Evolutionary conservation across 2,797 vertebrate genomes (phyloP), one percentile per base, ranked within the genome.

Genomic region (Cynodonichthys magdalenae): DNA sequence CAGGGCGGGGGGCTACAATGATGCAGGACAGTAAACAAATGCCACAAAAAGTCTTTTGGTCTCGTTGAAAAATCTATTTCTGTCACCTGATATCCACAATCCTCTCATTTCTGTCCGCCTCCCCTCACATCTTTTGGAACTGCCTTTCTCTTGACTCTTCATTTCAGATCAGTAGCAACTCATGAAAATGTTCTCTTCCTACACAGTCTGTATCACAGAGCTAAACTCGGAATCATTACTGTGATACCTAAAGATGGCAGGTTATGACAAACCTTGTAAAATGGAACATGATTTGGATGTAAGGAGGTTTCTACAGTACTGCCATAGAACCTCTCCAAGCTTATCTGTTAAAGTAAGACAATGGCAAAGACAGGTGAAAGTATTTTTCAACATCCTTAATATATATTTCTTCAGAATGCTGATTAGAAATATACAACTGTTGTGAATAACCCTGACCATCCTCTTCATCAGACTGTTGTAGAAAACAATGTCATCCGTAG

Each of bases 131-230:
- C 34, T 29, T 46, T 57, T 10, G 1, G 8, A n/a, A 15, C 15
- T 29, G 10, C 15, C 24, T 53, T 52, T 27, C 29, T 46, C 48
- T 19, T 6, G 3, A 17, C 18, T 6, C n/a, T 29, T 18, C 4
- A 47, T 34, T 53, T 51, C 65, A 7, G 27, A 55, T 71, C 15
- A 28, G 29, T 47, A 63, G 47, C n/a, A n/a, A n/a, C 59, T 67
- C 53, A 57, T 71, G 66, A 73, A 72, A 64, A 47, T 57, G 59
- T 42, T 49, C 53, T 74, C 52, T 58, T 66, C 47, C 50, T 45
- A 46, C 15, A 50, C 62, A 69, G 62, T 66, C 72, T 48, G 31
- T 74, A 63, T 73, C 54, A 19, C 56, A 61, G 31, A 71, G 41
- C 58, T 41, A 11, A 53, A 55, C 19, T 57, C 19, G 34, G 50